phyloP scores from a whole-genome alignment of 2,888 invertebrate genomes.

The Drosophila ezoana region DNA sequence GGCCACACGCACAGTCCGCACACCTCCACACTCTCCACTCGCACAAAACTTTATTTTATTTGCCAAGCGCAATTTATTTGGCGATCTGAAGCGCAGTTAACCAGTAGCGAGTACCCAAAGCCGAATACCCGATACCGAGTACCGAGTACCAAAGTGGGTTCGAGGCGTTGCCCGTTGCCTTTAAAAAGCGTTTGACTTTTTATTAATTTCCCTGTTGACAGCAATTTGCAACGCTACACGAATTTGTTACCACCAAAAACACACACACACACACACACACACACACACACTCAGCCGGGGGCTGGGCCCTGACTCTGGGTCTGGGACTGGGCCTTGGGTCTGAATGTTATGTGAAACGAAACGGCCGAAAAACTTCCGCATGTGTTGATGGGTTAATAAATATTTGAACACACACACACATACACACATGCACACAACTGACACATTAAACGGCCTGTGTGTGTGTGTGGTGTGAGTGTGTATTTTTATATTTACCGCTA shows the following conservation, averaged over 20 bases:
- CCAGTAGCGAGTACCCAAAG: constrained; percentile 13
- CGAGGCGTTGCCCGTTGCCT: constrained; percentile 39
- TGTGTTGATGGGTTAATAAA: constrained; percentile 84
- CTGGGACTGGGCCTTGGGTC: constrained; percentile 26
- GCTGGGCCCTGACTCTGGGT: too few species aligned
- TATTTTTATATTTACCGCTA: constrained; percentile 80
- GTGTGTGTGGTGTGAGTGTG: constrained; percentile 40
- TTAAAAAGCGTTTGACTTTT: constrained; percentile 75
- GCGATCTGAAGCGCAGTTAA: constrained; percentile 48
- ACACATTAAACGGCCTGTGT: constrained; percentile 37
- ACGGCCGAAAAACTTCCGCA: constrained; percentile 79
- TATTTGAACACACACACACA: constrained; percentile 78
- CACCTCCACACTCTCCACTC: constrained; percentile 27
- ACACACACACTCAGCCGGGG: background rate
- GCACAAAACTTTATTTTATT: constrained; percentile 50
- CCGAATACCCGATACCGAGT: constrained; percentile 3
- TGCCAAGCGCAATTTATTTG: constrained; percentile 48
- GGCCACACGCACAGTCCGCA: constrained; percentile 39
- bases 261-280: constrained; percentile 16
- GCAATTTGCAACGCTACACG: constrained; percentile 80
- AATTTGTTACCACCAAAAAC: constrained; percentile 74
- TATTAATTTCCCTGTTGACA: constrained; percentile 79
- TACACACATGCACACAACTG: constrained; percentile 21
- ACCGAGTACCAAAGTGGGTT: constrained; percentile 3
- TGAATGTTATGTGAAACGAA: constrained; percentile 68